Evolutionary conservation across 2,888 invertebrate genomes (phyloP).

Genomic region (Zhengitettix transpicula): DNA sequence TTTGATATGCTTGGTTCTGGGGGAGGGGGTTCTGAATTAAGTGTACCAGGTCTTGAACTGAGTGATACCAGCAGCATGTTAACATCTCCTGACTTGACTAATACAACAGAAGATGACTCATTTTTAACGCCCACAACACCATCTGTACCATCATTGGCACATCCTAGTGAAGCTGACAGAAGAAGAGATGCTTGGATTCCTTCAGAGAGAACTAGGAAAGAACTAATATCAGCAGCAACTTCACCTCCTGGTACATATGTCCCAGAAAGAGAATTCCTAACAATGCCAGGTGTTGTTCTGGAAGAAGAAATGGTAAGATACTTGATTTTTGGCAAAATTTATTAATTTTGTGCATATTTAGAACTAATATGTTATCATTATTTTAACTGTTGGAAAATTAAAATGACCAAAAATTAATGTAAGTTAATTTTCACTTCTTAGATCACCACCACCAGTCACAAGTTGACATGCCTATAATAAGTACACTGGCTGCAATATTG

Average conservation of each 20-base stretch:
- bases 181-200: conserved; percentile 66
- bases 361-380: too few relatives aligned
- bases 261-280: conserved; percentile 56
- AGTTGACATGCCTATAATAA: too few relatives aligned
- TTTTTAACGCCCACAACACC: conserved; percentile 5
- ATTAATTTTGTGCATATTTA: neutral
- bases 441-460: too few relatives aligned
- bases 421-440: too few relatives aligned
- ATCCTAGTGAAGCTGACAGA: conserved; percentile 17
- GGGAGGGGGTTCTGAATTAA: conserved; percentile 4
- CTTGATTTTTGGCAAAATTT: conserved; percentile 2
- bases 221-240: conserved; percentile 42
- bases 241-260: conserved; percentile 52
- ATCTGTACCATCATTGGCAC: conserved; percentile 9
- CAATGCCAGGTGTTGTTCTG: conserved; percentile 68
- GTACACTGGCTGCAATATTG: too few relatives aligned
- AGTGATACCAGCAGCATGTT: conserved; percentile 10
- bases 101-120: conserved; percentile 8
- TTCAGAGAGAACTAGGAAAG: conserved; percentile 52
- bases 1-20: conserved; percentile 27
- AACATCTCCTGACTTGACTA: conserved; percentile 11
- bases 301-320: conserved; percentile 62
- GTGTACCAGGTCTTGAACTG: conserved; percentile 3
- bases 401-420: too few relatives aligned
- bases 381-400: too few relatives aligned